phyloP scores from a whole-genome alignment of 1,140 invertebrate species.

The Octopus sinensis region DNA sequence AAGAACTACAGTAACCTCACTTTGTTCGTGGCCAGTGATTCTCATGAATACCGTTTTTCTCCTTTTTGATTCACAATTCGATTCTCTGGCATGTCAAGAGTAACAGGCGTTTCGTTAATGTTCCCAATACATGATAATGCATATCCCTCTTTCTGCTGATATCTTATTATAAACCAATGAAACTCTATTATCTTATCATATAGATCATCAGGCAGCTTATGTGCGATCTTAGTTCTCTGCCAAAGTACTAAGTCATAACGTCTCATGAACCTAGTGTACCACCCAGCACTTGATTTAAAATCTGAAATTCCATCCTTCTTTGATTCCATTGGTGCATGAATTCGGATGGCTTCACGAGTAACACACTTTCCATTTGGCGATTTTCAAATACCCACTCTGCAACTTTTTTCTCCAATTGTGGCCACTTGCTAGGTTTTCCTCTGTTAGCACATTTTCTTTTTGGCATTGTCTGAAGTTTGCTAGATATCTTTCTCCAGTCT shows the following conservation, averaged over 20 bases:
- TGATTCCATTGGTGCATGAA: background rate
- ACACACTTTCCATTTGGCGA: background rate
- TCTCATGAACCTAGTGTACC: slow-evolving; percentile 7
- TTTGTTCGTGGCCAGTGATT: background rate
- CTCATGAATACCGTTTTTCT: background rate
- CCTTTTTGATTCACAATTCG: background rate
- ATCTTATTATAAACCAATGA: background rate
- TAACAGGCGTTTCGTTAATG: background rate
- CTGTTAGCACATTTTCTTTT: background rate
- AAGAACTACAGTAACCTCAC: background rate
- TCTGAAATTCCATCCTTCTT: no score
- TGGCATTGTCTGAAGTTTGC: background rate
- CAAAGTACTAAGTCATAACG: background rate
- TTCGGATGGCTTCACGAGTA: background rate
- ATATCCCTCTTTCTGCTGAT: background rate
- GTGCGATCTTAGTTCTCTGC: slow-evolving; percentile 1
- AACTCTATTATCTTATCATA: background rate
- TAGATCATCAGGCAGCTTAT: background rate
- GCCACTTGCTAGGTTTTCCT: background rate
- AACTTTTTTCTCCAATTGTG: background rate
- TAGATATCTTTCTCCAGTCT: background rate
- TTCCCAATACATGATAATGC: background rate
- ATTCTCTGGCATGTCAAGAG: background rate
- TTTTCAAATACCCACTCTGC: background rate
- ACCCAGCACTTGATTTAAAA: background rate